Percentiles rank a stretch among this genome's conserved stretches.
phyloP scores from a whole-genome alignment of 2,888 invertebrate genomes.

The Philereme transversata region DNA sequence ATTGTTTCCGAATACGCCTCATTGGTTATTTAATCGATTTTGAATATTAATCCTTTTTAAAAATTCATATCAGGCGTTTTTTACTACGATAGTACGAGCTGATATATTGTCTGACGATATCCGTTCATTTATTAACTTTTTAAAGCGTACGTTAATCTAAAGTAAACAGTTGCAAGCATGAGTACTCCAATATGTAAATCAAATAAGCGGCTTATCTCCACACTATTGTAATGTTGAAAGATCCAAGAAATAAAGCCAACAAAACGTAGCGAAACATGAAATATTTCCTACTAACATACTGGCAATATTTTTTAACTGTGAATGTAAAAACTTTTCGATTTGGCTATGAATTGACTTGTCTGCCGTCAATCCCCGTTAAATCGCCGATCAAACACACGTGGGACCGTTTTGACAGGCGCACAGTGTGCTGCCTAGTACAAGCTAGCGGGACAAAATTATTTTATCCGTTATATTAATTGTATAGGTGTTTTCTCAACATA shows the following conservation, averaged over 20 bases:
- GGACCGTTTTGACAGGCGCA: constrained; percentile 40
- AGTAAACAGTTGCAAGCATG: neutral
- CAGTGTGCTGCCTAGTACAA: too few species aligned
- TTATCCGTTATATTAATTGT: too few species aligned
- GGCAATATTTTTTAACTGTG: neutral
- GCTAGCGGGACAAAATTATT: too few species aligned
- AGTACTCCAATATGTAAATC: constrained; percentile 29
- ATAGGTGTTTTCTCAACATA: too few species aligned
- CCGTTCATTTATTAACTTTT: constrained; percentile 31
- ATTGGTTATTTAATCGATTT: constrained; percentile 46
- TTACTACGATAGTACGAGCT: constrained; percentile 37
- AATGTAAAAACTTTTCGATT: constrained; percentile 5
- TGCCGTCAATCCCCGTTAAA: constrained; percentile 22
- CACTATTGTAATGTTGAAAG: constrained; percentile 13
- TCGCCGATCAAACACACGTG: constrained; percentile 34
- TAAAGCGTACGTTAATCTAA: constrained; percentile 21
- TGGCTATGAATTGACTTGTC: constrained; percentile 20
- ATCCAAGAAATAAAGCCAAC: constrained; percentile 15
- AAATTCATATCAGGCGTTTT: constrained; percentile 38
- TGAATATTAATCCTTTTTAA: constrained; percentile 40
- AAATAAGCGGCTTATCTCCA: constrained; percentile 26
- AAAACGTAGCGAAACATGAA: constrained; percentile 13
- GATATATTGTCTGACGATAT: constrained; percentile 37
- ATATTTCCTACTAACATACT: neutral
- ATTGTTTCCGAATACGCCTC: constrained; percentile 42